Base-by-base conservation (phyloP, 2,113 vertebrate genomes). In the Gymnarchus niloticus region DNA sequence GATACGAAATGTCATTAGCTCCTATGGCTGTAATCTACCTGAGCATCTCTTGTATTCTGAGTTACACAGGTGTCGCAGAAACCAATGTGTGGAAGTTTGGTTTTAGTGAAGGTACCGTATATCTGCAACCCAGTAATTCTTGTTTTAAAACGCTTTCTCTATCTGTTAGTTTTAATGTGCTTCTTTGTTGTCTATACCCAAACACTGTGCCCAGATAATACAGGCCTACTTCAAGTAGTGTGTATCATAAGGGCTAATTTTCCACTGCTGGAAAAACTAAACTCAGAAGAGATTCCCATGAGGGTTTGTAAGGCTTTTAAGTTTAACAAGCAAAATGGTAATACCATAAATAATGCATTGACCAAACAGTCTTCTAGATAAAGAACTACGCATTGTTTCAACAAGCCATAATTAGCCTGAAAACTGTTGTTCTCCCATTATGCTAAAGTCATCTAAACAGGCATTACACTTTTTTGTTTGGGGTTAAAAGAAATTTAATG, bases 321-420 rank as follows among this genome's bases (percentile, higher is more conserved):
- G 52, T 59, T 41, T 84, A 86, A 86, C 65, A 86, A 86, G 65
- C 69, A 84, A 78, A 84, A 51, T 78, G 65, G 82, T 77, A 48
- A 77, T 57, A 76, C 37, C 14, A 61, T 78, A 84, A 83, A 86
- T 49, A 84, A 83, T 78, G 54, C 51, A 86, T 82, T n/a, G 85
- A 82, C 46, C 57, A 54, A 65, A 81, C 25, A 84, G 52, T 21
- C 69, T 59, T 87, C 81, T 52, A 44, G 52, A 56, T 48, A 33
- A 83, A n/a, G 46, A 19, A 1, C 65, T 41, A 25, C 33, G 23
- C 7, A 23, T 57, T 51, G 23, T 77, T 52, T 46, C 21, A 49
- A 37, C 37, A 73, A 57, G 52, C 23, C 52, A 49, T 86, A 86
- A 86, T 86, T 83, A 49, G 7, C 37, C 54, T 78, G 28, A 56